Evolutionary conservation across 2,113 vertebrate species (phyloP).

Genomic region (Zapus hudsonius): DNA sequence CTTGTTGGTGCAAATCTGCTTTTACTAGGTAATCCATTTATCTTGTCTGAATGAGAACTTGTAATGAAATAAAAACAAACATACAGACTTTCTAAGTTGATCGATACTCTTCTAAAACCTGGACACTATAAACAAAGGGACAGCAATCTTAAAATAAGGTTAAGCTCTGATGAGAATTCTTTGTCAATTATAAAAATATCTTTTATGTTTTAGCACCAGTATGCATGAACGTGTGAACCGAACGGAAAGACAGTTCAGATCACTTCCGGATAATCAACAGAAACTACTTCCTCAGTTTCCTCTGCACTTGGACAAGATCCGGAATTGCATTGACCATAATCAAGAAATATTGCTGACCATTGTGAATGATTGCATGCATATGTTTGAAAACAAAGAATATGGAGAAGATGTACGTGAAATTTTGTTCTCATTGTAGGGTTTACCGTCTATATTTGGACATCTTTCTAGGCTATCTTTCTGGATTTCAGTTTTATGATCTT

Average conservation of each 20-base stretch:
- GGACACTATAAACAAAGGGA: not conserved
- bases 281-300: slow-evolving; percentile 92
- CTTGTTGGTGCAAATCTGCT: not conserved
- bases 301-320: slow-evolving; percentile 91
- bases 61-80: slow-evolving; percentile 13
- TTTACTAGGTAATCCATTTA: slow-evolving; percentile 28
- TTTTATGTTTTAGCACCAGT: slow-evolving; percentile 89
- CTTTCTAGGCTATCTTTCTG: not conserved
- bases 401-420: slow-evolving; percentile 92
- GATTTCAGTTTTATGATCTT: slow-evolving; percentile 48
- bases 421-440: slow-evolving; percentile 61
- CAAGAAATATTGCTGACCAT: slow-evolving; percentile 94
- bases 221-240: slow-evolving; percentile 95
- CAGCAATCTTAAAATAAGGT: slow-evolving; percentile 35
- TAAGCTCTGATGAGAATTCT: slow-evolving; percentile 36
- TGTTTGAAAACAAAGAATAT: slow-evolving; percentile 99
- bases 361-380: slow-evolving; percentile 94
- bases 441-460: slow-evolving; percentile 15
- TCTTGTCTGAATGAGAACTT: slow-evolving; percentile 48
- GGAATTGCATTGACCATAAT: slow-evolving; percentile 95
- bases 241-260: slow-evolving; percentile 94
- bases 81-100: not conserved
- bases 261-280: slow-evolving; percentile 92
- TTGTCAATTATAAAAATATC: slow-evolving; percentile 70
- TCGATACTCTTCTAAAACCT: not conserved